Base-by-base conservation (phyloP, 2,797 vertebrate genomes). In the Gadopsis bispinosus region DNA sequence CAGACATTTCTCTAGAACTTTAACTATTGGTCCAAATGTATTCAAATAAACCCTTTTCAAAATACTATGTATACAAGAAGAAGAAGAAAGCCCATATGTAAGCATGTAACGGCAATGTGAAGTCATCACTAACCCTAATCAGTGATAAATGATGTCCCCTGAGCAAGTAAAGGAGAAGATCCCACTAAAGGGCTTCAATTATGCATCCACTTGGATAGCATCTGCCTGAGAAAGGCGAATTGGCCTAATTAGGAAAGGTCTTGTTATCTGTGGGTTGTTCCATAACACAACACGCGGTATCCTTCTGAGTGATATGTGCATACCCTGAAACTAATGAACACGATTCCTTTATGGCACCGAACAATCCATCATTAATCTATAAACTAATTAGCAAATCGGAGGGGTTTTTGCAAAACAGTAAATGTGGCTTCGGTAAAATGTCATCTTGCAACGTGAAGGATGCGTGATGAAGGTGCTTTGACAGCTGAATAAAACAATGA, bases 211-310 rank as follows among this genome's bases (percentile, higher is more conserved):
- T 81, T 87, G 55, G 53, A 74, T 50, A 72, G 43, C 61, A 87
- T 77, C 41, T 79, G 59, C n/a, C 20, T 26, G 63, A 50, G 16
- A 66, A 41, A 41, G 73, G 48, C 50, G 58, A 77, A 84, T 14
- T 77, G 69, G 59, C 41, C 63, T 76, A 78, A 79, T 87, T 79
- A 79, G 59, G 20, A 79, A 67, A 56, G 51, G 47, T 43, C 78
- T 73, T 75, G 43, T 60, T 73, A 53, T 75, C 51, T 74, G 29
- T 69, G 64, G 56, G 10, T 51, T 63, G 59, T 73, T 84, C 47
- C 17, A 66, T 13, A 60, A 48, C 29, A 81, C 20, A 77, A 9
- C 53, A 63, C 35, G 56, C 16, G 74, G 66, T 56, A 65, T 69
- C 70, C 77, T 71, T 31, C 7, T 48, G 59, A 22, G 17, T 56